A percentile compares a stretch with the other conserved stretches of the same genome.
phyloP scores from a whole-genome alignment of 1,140 invertebrate species.

The Psix sp. region DNA sequence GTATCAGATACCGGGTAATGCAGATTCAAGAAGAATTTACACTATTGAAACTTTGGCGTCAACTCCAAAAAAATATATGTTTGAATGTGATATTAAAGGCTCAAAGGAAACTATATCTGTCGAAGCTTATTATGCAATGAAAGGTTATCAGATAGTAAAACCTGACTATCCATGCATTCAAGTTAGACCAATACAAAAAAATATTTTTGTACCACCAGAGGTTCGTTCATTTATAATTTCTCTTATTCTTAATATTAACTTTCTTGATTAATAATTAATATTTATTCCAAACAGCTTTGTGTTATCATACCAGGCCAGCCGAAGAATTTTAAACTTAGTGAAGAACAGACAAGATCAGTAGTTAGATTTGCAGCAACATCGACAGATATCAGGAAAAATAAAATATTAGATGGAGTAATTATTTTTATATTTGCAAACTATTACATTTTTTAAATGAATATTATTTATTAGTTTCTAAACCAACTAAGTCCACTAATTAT shows the following conservation, averaged over 20 bases:
- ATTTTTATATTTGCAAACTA: not conserved
- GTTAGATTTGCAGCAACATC: conserved; percentile 81
- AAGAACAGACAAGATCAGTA: conserved; percentile 81
- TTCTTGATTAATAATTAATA: conserved; percentile 1
- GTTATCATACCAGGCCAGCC: conserved; percentile 80
- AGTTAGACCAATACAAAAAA: conserved; percentile 75
- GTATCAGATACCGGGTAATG: conserved; percentile 75
- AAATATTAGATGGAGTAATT: conserved; percentile 79
- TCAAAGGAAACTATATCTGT: conserved; percentile 72
- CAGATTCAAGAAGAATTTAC: conserved; percentile 72
- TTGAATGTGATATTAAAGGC: conserved; percentile 69
- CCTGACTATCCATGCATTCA: conserved; percentile 78
- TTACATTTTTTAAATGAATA: conserved; percentile 1
- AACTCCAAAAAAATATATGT: conserved; percentile 48
- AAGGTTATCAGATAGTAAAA: conserved; percentile 75
- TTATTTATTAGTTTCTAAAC: not conserved
- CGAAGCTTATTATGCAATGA: conserved; percentile 76
- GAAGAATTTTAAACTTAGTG: conserved; percentile 77
- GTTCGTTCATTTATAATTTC: conserved; percentile 13
- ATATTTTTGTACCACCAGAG: conserved; percentile 63
- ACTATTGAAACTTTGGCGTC: conserved; percentile 76
- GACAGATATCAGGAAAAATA: conserved; percentile 79
- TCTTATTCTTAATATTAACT: no score
- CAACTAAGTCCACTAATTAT: no score
- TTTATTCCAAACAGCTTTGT: conserved; percentile 75